Base-by-base conservation (phyloP, 2,888 invertebrate genomes). In the Lasioglossum vierecki region DNA sequence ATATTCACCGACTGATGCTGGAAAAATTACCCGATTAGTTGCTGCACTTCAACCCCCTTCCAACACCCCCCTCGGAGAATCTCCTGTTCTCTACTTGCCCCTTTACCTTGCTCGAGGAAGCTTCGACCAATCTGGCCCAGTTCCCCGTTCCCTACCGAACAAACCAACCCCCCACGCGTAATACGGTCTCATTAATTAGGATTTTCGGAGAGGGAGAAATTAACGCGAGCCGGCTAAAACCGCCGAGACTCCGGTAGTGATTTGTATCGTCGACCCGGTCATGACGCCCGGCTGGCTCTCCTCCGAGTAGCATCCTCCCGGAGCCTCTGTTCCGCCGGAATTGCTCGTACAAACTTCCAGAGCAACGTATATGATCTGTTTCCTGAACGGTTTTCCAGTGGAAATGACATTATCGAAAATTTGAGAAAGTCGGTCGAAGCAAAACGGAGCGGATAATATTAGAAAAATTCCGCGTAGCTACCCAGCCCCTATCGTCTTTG, bases 11-110 rank as follows among this genome's bases (percentile, higher is more conserved):
- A 95, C 94, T 95, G 95, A 95, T 95, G 95, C 92, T 86, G 91
- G 93, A 95, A 95, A 95, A 95, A 95, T 95, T 93, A 92, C 94
- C 92, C 95, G 95, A 95, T 95, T 95, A 94, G 94, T 94, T 91
- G 90, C 87, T 76, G 75, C 81, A 83, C 88, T 49, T 63, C 39
- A 41, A n/a, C 44, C 70, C 70, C n/a, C 26, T 9, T 46, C 77
- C 46, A 35, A 46, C 15, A 4, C 15, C 11, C 22, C 71, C 5
- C 15, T 30, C 4, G 15, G 26, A 30, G 63, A 63, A 46, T 49
- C 87, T 87, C 87, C 85, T 86, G 82, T 78, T 85, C 80, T 83
- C 71, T 26, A 46, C 44, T 41, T 60, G n/a, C 68, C 26, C 70
- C 71, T 41, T 76, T 76, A 1, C 60, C 49, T 26, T 44, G 15